Evolutionary conservation across 35 echinoderm and acorn worm genomes (phyloP).

Genomic region (Apostichopus parvimensis): DNA sequence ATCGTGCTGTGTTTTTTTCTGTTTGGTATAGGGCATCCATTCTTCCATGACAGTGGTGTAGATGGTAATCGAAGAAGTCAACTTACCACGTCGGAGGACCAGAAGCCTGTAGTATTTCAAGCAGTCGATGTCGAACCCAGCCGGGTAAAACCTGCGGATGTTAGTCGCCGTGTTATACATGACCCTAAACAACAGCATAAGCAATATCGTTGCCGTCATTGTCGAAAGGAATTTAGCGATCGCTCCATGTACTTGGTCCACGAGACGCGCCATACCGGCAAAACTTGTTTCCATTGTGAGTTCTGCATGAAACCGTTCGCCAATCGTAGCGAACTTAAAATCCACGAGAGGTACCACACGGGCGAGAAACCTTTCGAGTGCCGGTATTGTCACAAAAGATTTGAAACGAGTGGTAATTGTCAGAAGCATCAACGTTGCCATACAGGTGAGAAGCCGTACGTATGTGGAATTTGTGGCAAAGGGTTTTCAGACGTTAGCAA

Average conservation of each 20-base stretch:
- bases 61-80: background rate
- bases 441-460: conserved; percentile 29
- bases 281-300: conserved; percentile 10
- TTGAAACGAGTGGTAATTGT: background rate
- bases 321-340: conserved; percentile 1
- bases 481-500: conserved; percentile 8
- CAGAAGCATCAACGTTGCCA: conserved; percentile 22
- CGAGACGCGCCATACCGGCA: conserved; percentile 15
- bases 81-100: background rate
- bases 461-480: conserved; percentile 11
- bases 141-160: background rate
- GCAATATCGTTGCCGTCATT: conserved; percentile 13
- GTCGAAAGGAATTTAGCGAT: conserved; percentile 22
- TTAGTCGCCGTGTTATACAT: background rate
- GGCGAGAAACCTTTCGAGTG: conserved; percentile 40
- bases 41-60: background rate
- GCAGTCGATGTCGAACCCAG: background rate
- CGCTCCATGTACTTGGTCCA: conserved; percentile 4
- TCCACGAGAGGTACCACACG: conserved; percentile 37
- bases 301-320: conserved; percentile 41
- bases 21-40: background rate
- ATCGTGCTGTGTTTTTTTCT: too few relatives aligned
- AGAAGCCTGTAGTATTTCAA: background rate
- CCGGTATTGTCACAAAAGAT: conserved; percentile 23
- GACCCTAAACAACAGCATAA: background rate